phyloP scores from a whole-genome alignment of 2,797 vertebrate genomes.

The Notolepis coatsorum region DNA sequence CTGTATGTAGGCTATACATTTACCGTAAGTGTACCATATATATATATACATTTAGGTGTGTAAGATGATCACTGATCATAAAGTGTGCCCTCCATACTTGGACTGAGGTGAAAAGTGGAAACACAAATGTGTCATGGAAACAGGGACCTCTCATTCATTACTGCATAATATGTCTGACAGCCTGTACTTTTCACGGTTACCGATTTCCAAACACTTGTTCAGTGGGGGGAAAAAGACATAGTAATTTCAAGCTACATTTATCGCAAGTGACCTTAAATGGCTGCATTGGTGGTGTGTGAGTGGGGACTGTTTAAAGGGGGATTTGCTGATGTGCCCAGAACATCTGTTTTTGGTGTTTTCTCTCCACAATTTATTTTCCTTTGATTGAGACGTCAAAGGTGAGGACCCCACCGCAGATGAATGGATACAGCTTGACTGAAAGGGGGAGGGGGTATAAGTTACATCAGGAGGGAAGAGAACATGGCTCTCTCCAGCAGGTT shows the following conservation, averaged over 20 bases:
- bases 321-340: slow-evolving; percentile 45
- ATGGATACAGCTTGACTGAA: slow-evolving; percentile 32
- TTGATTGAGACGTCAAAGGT: slow-evolving; percentile 62
- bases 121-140: slow-evolving; percentile 26
- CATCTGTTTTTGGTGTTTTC: slow-evolving; percentile 50
- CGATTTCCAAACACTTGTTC: slow-evolving; percentile 64
- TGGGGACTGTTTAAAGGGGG: slow-evolving; percentile 56
- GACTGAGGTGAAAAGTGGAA: slow-evolving; percentile 15
- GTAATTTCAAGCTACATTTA: slow-evolving; percentile 80
- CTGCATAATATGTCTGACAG: slow-evolving; percentile 52
- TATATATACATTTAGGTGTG: too few species aligned
- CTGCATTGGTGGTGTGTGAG: slow-evolving; percentile 50
- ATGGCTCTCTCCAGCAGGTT: too few species aligned
- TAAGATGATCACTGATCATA: not conserved
- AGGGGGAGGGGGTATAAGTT: slow-evolving; percentile 6
- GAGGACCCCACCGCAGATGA: slow-evolving; percentile 38
- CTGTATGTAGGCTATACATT: too few species aligned
- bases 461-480: too few species aligned
- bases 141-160: slow-evolving; percentile 52
- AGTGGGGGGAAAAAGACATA: slow-evolving; percentile 29
- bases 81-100: not conserved
- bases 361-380: slow-evolving; percentile 47
- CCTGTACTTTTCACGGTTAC: slow-evolving; percentile 61
- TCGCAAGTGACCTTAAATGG: slow-evolving; percentile 51
- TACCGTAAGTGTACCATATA: too few species aligned